A percentile compares a stretch with the other conserved stretches of the same genome.
These are phyloP conservation scores for Macquaria australasica DNA, from an alignment of 2,113 vertebrate species.

Conservation along the genomic window DNA sequence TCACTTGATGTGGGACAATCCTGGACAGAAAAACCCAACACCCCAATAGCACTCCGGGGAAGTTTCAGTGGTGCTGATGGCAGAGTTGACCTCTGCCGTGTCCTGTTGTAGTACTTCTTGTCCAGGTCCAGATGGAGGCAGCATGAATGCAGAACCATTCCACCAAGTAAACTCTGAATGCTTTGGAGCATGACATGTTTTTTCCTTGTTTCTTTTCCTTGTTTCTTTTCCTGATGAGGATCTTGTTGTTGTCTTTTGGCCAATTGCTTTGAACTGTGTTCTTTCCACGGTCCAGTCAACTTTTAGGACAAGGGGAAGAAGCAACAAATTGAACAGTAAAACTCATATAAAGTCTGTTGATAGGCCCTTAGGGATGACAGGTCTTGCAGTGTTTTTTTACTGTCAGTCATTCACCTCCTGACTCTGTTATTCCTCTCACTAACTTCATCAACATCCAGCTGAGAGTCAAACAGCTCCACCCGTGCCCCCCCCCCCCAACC, in stretches of 20 bases:
- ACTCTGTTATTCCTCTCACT: conserved; percentile 36
- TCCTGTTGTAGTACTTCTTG: conserved; percentile 13
- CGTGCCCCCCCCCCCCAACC: neutral
- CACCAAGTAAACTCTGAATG: conserved; percentile 12
- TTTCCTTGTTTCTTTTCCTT: no score
- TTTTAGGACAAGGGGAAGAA: neutral
- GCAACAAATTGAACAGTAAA: conserved; percentile 17
- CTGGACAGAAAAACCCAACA: conserved; percentile 24
- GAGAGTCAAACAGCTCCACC: conserved; percentile 45
- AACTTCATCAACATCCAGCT: conserved; percentile 55
- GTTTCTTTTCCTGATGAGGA: conserved; percentile 30
- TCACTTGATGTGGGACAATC: conserved; percentile 23
- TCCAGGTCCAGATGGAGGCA: conserved; percentile 32
- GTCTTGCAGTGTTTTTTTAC: conserved; percentile 30
- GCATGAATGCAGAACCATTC: conserved; percentile 35
- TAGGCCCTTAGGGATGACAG: neutral
- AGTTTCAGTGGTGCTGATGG: neutral
- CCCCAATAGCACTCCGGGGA: neutral
- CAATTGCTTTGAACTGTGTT: neutral
- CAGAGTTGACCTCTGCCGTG: conserved; percentile 22
- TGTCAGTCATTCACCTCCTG: conserved; percentile 23
- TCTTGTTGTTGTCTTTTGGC: conserved; percentile 29
- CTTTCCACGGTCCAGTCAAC: conserved; percentile 4
- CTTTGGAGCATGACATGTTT: conserved; percentile 6
- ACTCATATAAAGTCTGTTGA: neutral